phyloP scores from a whole-genome alignment of 2,888 invertebrate genomes.

The Rhagonycha lutea region DNA sequence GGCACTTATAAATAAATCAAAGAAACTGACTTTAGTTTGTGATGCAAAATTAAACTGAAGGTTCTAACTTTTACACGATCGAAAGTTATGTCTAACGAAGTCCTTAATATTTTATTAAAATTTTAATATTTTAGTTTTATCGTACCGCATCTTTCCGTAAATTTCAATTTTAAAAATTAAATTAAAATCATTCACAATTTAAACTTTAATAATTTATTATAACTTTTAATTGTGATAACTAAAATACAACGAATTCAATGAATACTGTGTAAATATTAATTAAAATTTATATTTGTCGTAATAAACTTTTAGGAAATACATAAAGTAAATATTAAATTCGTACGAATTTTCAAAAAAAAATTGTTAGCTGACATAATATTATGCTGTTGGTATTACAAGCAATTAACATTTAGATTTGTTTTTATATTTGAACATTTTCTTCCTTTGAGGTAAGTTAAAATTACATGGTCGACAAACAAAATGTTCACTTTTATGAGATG shows the following conservation, averaged over 20 bases:
- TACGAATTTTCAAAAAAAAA: background rate
- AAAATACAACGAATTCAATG: no score
- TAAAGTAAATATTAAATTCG: background rate
- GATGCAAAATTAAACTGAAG: background rate
- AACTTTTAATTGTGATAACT: no score
- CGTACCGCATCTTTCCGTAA: no score
- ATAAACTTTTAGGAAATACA: background rate
- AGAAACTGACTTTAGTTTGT: background rate
- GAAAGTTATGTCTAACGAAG: background rate
- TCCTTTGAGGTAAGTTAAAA: background rate
- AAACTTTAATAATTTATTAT: no score
- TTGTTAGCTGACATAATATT: background rate
- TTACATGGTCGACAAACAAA: background rate
- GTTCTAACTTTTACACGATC: background rate
- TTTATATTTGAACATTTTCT: background rate
- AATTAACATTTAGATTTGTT: background rate
- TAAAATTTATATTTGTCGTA: background rate
- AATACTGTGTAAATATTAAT: no score
- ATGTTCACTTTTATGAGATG: background rate
- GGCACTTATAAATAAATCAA: background rate
- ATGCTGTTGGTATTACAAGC: background rate
- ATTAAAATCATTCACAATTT: no score
- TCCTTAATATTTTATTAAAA: background rate
- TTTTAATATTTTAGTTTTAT: no score
- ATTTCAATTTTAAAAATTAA: no score